Base-by-base conservation (phyloP, 2,113 vertebrate species). In the Alosa alosa region DNA sequence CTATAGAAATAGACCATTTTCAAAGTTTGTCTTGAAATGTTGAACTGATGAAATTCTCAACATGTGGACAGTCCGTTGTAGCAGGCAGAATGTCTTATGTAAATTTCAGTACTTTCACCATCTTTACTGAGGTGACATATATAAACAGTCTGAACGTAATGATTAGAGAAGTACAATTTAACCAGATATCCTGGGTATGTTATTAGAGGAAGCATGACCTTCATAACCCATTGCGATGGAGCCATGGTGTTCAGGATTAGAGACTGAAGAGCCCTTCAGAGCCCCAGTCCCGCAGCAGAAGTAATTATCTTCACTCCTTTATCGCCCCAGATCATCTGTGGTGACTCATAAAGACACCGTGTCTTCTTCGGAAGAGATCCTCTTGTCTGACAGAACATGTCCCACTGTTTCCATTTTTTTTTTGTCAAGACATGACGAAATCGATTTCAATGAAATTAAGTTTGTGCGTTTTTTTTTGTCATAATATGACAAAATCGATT, bases 231-330 rank as follows among this genome's bases (percentile, higher is more conserved):
- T 5, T 41, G 72, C 72, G 4, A 39, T 39, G 36, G 31, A 39
- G 36, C 72, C 11, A 11, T 13, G 3, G 72, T 36, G 31, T 36
- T 36, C 25, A 78, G 72, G 72, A 39, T 78, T 78, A 78, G 31
- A 78, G 72, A 3, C 72, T 78, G 25, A 41, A 78, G 72, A 78
- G 31, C 72, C 72, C 72, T 78, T 78, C 36, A 78, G 72, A 36
- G 72, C 72, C 72, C 72, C 72, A 15, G 72, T 17, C 10, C 36
- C 39, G 72, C 72, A 39, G 72, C 31, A 39, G 72, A 78, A 18
- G 72, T 78, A 78, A 78, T 78, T 78, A 78, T 78, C 72, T 78
- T 39, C 72, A 17, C 25, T 36, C 72, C 13, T 41, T 15, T 78
- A 78, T 78, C 72, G 39, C 31, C 72, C 72, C 9, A 9, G 72